A percentile compares a stretch with the other conserved stretches of the same genome.
Conservation (phyloP, 2,113 vertebrate genomes). For the Carassius carassius region DNA sequence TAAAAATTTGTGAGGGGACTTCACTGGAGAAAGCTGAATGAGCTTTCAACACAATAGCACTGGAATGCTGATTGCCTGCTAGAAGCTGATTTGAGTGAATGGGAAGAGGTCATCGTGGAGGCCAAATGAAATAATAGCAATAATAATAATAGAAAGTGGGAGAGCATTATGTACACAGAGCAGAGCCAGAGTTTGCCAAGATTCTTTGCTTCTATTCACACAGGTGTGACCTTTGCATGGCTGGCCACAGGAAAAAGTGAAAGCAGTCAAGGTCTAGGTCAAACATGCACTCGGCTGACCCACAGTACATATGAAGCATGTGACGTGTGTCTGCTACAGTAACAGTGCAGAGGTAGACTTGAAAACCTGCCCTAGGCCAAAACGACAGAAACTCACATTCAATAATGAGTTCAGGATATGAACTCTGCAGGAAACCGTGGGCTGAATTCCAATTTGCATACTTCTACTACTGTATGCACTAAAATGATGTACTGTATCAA, state of each 20-base stretch:
- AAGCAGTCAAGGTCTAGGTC: not conserved
- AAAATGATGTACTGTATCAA: not conserved
- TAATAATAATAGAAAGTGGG: constrained; percentile 26
- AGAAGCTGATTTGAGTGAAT: constrained; percentile 30
- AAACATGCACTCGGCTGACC: not conserved
- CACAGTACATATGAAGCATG: not conserved
- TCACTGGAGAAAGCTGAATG: constrained; percentile 18
- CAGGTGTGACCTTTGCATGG: not conserved
- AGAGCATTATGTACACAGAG: constrained; percentile 19
- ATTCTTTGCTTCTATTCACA: not conserved
- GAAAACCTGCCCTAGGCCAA: not conserved
- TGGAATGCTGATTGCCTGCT: constrained; percentile 40
- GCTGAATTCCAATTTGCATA: not conserved
- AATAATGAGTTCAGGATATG: constrained; percentile 7
- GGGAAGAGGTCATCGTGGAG: constrained; percentile 8
- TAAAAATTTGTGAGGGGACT: constrained; percentile 22
- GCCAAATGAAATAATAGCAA: constrained; percentile 32
- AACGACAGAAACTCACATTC: not conserved
- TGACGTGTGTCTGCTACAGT: not conserved
- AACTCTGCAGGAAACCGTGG: not conserved
- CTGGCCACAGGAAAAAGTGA: not conserved
- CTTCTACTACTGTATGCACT: not conserved
- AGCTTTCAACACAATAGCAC: constrained; percentile 27
- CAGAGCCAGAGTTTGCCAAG: constrained; percentile 2
- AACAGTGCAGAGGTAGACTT: not conserved